A percentile compares a stretch with the other conserved stretches of the same genome.
Evolutionary conservation across 2,113 vertebrate genomes (phyloP).

Genomic region (Erpornis zantholeuca): DNA sequence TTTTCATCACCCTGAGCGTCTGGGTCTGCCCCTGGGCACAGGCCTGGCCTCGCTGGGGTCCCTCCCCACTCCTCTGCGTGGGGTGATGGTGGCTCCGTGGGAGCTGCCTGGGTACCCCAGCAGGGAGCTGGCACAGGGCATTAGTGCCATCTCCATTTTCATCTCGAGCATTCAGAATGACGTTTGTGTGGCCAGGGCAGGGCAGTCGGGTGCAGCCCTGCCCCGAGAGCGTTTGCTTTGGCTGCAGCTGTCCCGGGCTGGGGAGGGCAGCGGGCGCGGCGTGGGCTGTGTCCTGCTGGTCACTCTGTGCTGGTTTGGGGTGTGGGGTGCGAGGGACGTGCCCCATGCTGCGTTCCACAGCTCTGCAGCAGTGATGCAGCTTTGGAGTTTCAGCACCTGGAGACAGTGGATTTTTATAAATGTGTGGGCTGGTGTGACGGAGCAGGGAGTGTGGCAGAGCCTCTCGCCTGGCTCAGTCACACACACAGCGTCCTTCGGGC

Average conservation of each 20-base stretch:
- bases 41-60: fast-evolving
- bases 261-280: fast-evolving
- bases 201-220: background rate
- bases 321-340: fast-evolving
- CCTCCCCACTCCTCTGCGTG: background rate
- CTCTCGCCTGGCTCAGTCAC: background rate
- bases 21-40: fast-evolving
- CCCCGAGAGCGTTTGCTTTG: background rate
- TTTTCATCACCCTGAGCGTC: fast-evolving
- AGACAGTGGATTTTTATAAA: fast-evolving
- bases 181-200: fast-evolving
- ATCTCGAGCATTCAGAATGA: background rate
- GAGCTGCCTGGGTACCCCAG: fast-evolving
- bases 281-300: background rate
- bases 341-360: fast-evolving
- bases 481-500: background rate
- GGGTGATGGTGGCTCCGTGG: background rate
- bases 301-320: background rate
- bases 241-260: fast-evolving
- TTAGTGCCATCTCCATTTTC: fast-evolving
- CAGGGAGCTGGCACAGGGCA: fast-evolving
- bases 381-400: fast-evolving
- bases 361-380: background rate
- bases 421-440: fast-evolving
- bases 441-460: fast-evolving